Evolutionary conservation across 2,888 invertebrate species (phyloP).

Genomic region (Pogonocherus hispidulus): DNA sequence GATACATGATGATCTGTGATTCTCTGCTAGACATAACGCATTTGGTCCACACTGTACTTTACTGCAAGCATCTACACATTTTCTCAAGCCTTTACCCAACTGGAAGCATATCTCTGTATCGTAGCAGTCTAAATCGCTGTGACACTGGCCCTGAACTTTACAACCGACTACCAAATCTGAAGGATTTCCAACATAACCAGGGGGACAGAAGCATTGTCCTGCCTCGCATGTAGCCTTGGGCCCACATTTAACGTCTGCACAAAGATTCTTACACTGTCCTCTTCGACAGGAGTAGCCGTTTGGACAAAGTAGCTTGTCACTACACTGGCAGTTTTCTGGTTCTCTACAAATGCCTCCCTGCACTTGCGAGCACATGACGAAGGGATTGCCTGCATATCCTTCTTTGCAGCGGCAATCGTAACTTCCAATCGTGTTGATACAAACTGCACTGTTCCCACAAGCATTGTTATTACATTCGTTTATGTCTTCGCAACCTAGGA

Average conservation of each 20-base stretch:
- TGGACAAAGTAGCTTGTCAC: conserved; percentile 80
- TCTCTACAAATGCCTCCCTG: conserved; percentile 80
- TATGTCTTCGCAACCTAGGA: conserved; percentile 84
- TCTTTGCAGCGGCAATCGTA: conserved; percentile 92
- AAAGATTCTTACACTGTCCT: conserved; percentile 83
- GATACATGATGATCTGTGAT: conserved; percentile 88
- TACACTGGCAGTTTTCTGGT: conserved; percentile 79
- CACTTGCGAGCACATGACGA: conserved; percentile 82
- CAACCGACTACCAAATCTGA: conserved; percentile 81
- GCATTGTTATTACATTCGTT: conserved; percentile 86
- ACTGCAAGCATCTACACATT: conserved; percentile 89
- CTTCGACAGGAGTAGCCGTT: conserved; percentile 81
- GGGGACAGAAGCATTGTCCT: conserved; percentile 84
- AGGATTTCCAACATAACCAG: conserved; percentile 84
- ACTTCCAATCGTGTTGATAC: conserved; percentile 90
- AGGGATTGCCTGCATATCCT: conserved; percentile 89
- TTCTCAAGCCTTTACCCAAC: conserved; percentile 81
- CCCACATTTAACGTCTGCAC: conserved; percentile 83
- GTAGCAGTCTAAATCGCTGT: conserved; percentile 85
- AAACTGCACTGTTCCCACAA: conserved; percentile 88
- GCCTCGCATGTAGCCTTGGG: conserved; percentile 85
- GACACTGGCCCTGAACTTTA: conserved; percentile 80
- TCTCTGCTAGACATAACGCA: conserved; percentile 86
- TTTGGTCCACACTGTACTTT: conserved; percentile 93
- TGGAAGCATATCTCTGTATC: conserved; percentile 91